Base-by-base conservation (phyloP, 2,888 invertebrate genomes). In the Sisyra terminalis region DNA sequence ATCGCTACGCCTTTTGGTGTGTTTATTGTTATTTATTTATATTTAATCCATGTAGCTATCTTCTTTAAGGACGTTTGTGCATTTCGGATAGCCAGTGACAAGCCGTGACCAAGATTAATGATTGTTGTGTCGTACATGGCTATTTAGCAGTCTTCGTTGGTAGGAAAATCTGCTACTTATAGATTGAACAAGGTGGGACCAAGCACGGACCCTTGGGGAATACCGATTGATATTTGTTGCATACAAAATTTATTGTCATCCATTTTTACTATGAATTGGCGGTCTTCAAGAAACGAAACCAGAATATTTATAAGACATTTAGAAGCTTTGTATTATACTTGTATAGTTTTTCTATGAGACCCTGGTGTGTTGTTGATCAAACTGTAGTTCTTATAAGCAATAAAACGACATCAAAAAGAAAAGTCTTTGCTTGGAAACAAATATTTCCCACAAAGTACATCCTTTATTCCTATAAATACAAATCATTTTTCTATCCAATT, bases 171-270 rank as follows among this genome's bases (percentile, higher is more conserved):
- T 10, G 46, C 44, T 1, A 50, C 46, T 40, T 47, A 51, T 3
- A 50, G 7, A 36, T 40, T 46, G 37, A 47, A 52, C 2, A 51
- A 30, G 1, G 45, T 40, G 9, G 53, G 50, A 7, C 46, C 42
- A 31, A 52, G 45, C 8, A 50, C 30, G 7, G 45, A 43, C 11
- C 48, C 49, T 45, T 52, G 50, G 1, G 54, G 52, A 0, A 55
- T 53, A 29, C 54, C 53, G 3, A 52, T 51, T 4, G 16, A 32
- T 29, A 53, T n/a, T n/a, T 47, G 24, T 24, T 24, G 3, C 7
- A 24, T 3, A 7, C 7, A 5, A 7, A 7, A 24, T 24, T 5
- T 24, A 7, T 7, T 24, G 7, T 7, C 7, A 5, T 24, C 24
- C 3, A 24, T 24, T 24, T 24, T 24, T 24, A 24, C 7, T 5